phyloP scores from a whole-genome alignment of 2,113 vertebrate genomes.

The Chloroceryle aenea region DNA sequence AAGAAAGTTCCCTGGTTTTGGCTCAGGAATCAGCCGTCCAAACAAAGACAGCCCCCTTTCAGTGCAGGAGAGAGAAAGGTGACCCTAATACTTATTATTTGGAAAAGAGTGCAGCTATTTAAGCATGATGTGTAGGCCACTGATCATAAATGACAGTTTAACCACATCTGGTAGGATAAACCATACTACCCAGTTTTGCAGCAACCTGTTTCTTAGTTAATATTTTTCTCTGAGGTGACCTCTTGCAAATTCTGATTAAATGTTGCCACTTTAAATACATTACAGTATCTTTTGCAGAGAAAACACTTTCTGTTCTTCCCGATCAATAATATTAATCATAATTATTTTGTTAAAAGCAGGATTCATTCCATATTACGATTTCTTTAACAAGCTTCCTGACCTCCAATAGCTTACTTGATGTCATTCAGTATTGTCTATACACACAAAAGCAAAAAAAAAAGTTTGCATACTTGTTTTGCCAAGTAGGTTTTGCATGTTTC shows the following conservation, averaged over 20 bases:
- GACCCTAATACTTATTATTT: slow-evolving; percentile 31
- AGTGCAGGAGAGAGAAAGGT: slow-evolving; percentile 16
- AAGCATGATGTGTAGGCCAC: slow-evolving; percentile 38
- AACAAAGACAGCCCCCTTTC: neutral
- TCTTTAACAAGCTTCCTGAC: neutral
- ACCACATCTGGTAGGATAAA: slow-evolving; percentile 36
- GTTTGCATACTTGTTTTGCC: neutral
- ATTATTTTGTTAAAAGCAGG: neutral
- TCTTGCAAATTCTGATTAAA: slow-evolving; percentile 33
- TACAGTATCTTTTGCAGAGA: neutral
- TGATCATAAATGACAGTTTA: slow-evolving; percentile 31
- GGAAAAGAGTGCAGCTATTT: slow-evolving; percentile 26
- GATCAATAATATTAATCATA: neutral
- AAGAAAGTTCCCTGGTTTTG: slow-evolving; percentile 42
- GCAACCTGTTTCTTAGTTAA: neutral
- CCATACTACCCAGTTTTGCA: slow-evolving; percentile 4
- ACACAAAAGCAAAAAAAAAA: neutral
- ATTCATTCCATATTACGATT: neutral
- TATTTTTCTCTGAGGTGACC: neutral
- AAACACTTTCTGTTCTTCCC: neutral
- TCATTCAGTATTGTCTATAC: neutral
- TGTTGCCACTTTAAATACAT: neutral
- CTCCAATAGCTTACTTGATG: neutral
- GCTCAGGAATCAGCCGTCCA: slow-evolving; percentile 26
- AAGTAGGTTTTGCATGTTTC: neutral